Base-by-base conservation (phyloP, 35 echinoderm and acorn worm genomes). In the Lytechinus variegatus region DNA sequence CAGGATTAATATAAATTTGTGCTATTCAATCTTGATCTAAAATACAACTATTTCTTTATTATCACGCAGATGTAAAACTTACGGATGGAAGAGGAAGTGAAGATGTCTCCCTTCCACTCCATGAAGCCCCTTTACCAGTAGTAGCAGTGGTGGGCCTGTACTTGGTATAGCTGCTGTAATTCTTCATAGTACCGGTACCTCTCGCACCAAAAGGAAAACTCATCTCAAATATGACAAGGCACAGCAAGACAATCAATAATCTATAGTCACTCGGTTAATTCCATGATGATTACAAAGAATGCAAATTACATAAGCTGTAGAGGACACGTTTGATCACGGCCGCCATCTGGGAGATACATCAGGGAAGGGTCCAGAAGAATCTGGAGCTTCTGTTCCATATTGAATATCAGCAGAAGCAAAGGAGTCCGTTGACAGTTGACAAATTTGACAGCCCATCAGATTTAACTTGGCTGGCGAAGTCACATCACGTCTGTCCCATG, bases 101-200 rank as follows among this genome's bases (percentile, higher is more conserved):
- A 12, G 88, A 28, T 44, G 88, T 90, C 52, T 90, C 88, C 27
- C 88, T 19, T 90, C 7, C 28, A 28, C 33, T n/a, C 88, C 88
- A 90, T 54, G 88, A 90, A 52, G 88, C 88, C 88, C 88, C 88
- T 90, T 54, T 44, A 21, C 88, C 66, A 24, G 66, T 24, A n/a
- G 21, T 44, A 21, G 28, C 66, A 24, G 66, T 24, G 6, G 21
- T 90, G 11, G 88, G 29, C 88, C 88, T 54, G 52, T 90, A 90
- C 88, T 90, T 90, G 88, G 9, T 29, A 54, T 90, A 90, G 88
- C 88, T 90, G 88, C 88, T 27, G 28, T 90, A 90, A 33, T 90
- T 90, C 88, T 90, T 90, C 88, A 44, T 44, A 44, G 33, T 44
- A 44, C 33, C 33, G 33, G 33, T 44, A 29, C 27, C 16, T 54